A percentile compares a stretch with the other conserved stretches of the same genome.
These are phyloP conservation scores for Kryptopterus vitreolus DNA, from an alignment of 2,797 vertebrate species.

Conservation along the genomic window DNA sequence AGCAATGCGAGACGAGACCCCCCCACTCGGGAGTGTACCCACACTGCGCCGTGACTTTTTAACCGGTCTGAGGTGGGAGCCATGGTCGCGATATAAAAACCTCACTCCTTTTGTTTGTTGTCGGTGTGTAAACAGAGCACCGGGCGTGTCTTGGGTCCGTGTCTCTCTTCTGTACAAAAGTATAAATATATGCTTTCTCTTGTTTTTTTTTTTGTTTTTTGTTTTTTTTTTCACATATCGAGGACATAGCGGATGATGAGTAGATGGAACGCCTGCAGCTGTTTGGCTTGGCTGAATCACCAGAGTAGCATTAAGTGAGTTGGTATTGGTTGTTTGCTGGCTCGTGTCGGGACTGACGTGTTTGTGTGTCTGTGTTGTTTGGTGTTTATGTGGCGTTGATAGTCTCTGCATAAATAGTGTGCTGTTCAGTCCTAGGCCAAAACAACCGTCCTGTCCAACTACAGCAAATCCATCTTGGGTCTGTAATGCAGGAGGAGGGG, in stretches of 20 bases:
- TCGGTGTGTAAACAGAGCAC: constrained; percentile 87
- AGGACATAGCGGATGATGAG: constrained; percentile 74
- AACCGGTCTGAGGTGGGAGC: constrained; percentile 56
- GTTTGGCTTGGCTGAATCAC: constrained; percentile 69
- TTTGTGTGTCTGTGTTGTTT: constrained; percentile 70
- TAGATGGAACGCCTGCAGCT: constrained; percentile 62
- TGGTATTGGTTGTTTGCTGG: constrained; percentile 74
- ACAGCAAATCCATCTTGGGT: constrained; percentile 99
- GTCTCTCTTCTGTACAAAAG: constrained; percentile 88
- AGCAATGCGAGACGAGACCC: constrained; percentile 46
- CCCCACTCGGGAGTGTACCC: constrained; percentile 33
- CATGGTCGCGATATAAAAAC: constrained; percentile 61
- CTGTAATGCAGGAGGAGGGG: constrained; percentile 99
- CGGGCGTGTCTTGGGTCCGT: constrained; percentile 87
- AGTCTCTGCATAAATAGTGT: constrained; percentile 88
- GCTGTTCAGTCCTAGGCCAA: constrained; percentile 70
- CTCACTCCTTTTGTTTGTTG: constrained; percentile 67
- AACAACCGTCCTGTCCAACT: constrained; percentile 76
- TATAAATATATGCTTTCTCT: constrained; percentile 94
- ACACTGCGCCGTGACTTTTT: constrained; percentile 14
- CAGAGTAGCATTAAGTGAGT: constrained; percentile 75
- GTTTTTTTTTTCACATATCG: constrained; percentile 72
- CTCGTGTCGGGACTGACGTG: constrained; percentile 63
- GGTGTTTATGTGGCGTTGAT: constrained; percentile 73
- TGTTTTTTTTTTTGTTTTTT: constrained; percentile 51